Percentiles rank a stretch among this genome's conserved stretches.
Evolutionary conservation across 2,113 vertebrate species (phyloP).

Genomic region (Hydrolagus affinis): DNA sequence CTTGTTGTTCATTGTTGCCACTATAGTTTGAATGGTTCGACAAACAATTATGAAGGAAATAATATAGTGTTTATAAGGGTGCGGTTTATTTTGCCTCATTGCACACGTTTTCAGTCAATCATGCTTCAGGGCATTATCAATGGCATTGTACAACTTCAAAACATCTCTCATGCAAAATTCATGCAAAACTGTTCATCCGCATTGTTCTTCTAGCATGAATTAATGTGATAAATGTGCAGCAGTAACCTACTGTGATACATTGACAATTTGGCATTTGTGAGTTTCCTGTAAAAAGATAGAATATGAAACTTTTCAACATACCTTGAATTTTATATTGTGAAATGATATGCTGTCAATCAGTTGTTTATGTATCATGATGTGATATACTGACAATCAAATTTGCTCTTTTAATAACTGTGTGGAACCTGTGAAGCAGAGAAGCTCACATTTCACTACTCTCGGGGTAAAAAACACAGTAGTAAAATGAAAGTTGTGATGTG

Average conservation of each 20-base stretch:
- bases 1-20: constrained; percentile 15
- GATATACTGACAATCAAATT: not conserved
- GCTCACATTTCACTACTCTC: not conserved
- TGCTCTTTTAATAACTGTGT: constrained; percentile 11
- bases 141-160: not conserved
- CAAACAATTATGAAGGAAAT: constrained; percentile 1
- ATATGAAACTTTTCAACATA: not conserved
- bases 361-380: not conserved
- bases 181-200: constrained; percentile 6
- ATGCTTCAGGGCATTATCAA: constrained; percentile 10
- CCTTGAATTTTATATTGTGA: not conserved
- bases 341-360: not conserved
- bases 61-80: constrained; percentile 1
- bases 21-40: not conserved
- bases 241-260: not conserved
- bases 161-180: constrained; percentile 24
- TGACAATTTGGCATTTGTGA: constrained; percentile 20
- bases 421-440: not conserved
- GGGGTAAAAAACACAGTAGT: no score
- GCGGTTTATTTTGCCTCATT: constrained; percentile 12
- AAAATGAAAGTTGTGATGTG: not conserved
- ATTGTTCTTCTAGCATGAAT: not conserved
- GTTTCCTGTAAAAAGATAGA: not conserved
- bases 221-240: constrained; percentile 6
- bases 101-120: not conserved